Conservation (phyloP, 2,888 invertebrate species). For the Sminthurinus aureus region DNA sequence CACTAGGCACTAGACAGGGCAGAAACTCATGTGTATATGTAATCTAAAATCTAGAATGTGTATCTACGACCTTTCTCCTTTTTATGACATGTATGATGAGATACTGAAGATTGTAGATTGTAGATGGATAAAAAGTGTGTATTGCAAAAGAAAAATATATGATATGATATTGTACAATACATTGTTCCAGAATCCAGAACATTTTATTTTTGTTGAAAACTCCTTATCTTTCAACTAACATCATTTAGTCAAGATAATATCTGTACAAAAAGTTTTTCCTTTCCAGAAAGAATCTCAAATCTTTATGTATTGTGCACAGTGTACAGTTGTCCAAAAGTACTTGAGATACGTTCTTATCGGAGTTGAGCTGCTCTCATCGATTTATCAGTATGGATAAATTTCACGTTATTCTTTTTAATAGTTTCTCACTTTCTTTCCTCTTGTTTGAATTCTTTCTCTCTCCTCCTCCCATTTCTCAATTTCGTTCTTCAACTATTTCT, state of each 20-base stretch:
- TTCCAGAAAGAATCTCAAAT: slow-evolving; percentile 21
- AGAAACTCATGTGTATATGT: not conserved
- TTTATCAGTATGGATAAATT: not conserved
- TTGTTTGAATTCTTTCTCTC: not conserved
- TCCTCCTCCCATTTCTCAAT: not conserved
- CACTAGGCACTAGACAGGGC: too few species aligned
- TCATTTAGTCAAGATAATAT: slow-evolving; percentile 28
- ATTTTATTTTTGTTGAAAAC: too few species aligned
- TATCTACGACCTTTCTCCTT: too few species aligned
- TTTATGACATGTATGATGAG: too few species aligned
- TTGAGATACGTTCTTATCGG: not conserved
- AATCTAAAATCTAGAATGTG: not conserved
- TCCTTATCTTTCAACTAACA: not conserved
- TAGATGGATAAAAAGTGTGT: too few species aligned
- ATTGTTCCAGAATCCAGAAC: too few species aligned
- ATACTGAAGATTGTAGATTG: too few species aligned
- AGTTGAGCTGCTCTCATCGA: not conserved
- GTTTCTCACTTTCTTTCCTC: not conserved
- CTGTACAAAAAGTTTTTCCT: slow-evolving; percentile 6
- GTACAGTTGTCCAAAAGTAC: too few species aligned
- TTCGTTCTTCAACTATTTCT: too few species aligned
- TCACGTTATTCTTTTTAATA: not conserved
- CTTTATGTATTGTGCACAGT: not conserved
- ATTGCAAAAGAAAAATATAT: too few species aligned
- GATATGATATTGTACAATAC: too few species aligned